Base-by-base conservation (phyloP, 2,113 vertebrate species). In the Irena cyanogastra region DNA sequence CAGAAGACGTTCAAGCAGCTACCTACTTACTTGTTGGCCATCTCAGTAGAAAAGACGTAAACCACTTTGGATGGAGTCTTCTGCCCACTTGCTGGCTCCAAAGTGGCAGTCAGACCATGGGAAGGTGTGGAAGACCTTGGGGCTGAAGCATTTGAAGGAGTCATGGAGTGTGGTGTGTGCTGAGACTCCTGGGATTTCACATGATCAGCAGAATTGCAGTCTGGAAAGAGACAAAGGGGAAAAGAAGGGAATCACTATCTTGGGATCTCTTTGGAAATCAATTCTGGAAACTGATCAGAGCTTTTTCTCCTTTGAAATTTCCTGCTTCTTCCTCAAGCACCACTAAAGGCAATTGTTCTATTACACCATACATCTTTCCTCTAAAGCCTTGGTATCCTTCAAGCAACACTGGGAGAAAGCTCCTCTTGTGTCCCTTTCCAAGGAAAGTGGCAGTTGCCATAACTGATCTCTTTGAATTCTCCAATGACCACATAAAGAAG, bases 21-120 rank as follows among this genome's bases (percentile, higher is more conserved):
- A 96, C 98, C 72, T 31, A 97, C 99, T 99, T 98, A 99, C 99
- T 99, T 99, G 98, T 99, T 99, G 94, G 99, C 99, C 99, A 99
- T 99, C 96, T 99, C 99, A 94, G 99, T 99, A 97, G 99, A 99
- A 97, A 99, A 99, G 97, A 99, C 99, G n/a, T 99, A 99, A 96
- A 99, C 99, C 87, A 99, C 98, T 98, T 99, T 99, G 95, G 99
- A 98, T 92, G 98, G 98, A 82, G 98, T 98, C 98, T 99, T 99
- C 97, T 99, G 99, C 77, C 98, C 98, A 44, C 98, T 98, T 65
- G 98, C 92, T 76, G 98, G 96, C 77, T 99, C 99, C 64, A 99
- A 97, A 94, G 97, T 95, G 81, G 98, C 96, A 94, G 98, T 98
- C 84, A 98, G 98, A 97, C 98, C 99, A 95, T 99, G 99, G 93